Percentiles rank a stretch among this genome's conserved stretches.
These are phyloP conservation scores for Serinus canaria DNA, from an alignment of 2,113 vertebrate genomes.

Conservation along the genomic window DNA sequence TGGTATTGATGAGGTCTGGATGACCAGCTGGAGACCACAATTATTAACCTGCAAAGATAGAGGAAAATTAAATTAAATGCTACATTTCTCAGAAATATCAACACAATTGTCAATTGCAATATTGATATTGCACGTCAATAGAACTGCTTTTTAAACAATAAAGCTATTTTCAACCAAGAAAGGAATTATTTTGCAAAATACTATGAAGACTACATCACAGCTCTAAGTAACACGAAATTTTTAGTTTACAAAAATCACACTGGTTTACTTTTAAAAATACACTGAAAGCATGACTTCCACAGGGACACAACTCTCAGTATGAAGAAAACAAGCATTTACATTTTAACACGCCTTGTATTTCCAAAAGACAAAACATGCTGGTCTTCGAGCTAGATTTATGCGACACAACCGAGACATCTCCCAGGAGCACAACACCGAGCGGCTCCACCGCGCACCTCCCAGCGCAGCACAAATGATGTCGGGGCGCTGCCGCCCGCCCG, in stretches of 20 bases:
- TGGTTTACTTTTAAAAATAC: not conserved
- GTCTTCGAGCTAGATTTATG: not conserved
- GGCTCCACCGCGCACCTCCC: fast-evolving
- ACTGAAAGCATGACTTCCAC: fast-evolving
- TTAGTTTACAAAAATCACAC: not conserved
- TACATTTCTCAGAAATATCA: not conserved
- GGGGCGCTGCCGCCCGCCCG: not conserved
- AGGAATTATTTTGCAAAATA: not conserved
- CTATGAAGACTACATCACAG: not conserved
- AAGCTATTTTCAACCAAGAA: not conserved
- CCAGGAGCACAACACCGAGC: fast-evolving
- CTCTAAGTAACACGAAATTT: not conserved
- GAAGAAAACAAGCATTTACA: no score
- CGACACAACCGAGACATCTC: fast-evolving
- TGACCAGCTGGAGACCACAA: slow-evolving; percentile 79
- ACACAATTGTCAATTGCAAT: not conserved
- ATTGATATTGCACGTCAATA: fast-evolving
- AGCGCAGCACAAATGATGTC: fast-evolving
- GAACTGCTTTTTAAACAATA: not conserved
- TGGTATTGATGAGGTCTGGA: slow-evolving; percentile 73
- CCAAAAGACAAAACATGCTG: not conserved
- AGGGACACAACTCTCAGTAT: fast-evolving
- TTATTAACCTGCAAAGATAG: slow-evolving; percentile 50
- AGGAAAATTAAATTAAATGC: not conserved
- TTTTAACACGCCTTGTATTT: fast-evolving